Conservation (phyloP, 1,140 invertebrate species). For the Diploscapter pachys region DNA sequence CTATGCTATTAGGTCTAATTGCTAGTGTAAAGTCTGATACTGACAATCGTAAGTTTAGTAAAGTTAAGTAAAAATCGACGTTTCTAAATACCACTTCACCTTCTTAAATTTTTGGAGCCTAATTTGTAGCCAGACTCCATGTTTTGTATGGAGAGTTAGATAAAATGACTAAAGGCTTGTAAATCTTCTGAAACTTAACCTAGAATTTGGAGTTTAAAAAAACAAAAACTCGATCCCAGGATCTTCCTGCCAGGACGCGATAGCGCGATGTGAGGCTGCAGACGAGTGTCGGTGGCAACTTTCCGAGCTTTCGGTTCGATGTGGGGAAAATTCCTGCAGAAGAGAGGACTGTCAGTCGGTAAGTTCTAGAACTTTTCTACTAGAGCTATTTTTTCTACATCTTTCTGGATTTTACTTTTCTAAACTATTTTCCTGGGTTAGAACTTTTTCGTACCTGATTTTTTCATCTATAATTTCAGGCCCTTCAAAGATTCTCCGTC, state of each 20-base stretch:
- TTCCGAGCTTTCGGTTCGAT: slow-evolving; percentile 50
- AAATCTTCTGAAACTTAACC: not conserved
- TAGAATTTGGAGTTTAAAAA: not conserved
- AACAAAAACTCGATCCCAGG: slow-evolving; percentile 12
- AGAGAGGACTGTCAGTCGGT: slow-evolving; percentile 45
- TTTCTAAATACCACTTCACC: no score
- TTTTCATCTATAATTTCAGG: slow-evolving; percentile 36
- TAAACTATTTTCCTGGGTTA: no score
- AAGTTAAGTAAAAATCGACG: no score
- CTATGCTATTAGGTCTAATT: no score
- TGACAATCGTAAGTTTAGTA: no score
- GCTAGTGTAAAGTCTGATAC: no score
- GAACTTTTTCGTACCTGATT: not conserved
- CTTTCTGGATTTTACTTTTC: not conserved
- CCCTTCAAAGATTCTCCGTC: slow-evolving; percentile 46
- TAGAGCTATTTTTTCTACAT: not conserved
- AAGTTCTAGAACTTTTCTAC: slow-evolving; percentile 19
- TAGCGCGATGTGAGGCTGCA: slow-evolving; percentile 38
- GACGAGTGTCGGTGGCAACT: slow-evolving; percentile 54
- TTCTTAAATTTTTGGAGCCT: no score
- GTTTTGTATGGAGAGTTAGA: no score
- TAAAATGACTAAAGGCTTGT: not conserved
- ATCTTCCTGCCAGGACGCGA: slow-evolving; percentile 25
- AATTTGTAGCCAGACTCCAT: no score
- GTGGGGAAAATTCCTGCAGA: slow-evolving; percentile 28